phyloP scores from a whole-genome alignment of 2,888 invertebrate genomes.

The Gasteruption jaculator region DNA sequence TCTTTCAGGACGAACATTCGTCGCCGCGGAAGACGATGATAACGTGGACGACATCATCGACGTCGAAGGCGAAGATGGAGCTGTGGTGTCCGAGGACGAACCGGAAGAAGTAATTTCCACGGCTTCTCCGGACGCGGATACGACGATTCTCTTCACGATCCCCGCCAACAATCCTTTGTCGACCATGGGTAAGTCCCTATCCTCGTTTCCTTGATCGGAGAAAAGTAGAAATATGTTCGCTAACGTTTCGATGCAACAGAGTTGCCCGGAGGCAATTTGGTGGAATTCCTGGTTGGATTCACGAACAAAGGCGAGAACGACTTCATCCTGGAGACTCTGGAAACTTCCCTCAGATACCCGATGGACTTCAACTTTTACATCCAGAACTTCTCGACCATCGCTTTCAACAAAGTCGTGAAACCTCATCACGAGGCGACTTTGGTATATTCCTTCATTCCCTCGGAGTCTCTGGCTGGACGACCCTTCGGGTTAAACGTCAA shows the following conservation, averaged over 20 bases:
- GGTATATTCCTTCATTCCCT: conserved; percentile 90
- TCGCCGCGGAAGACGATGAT: conserved; percentile 59
- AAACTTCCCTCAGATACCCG: conserved; percentile 97
- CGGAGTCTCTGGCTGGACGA: conserved; percentile 94
- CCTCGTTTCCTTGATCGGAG: too few relatives aligned
- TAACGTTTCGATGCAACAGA: conserved; percentile 61
- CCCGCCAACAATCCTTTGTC: conserved; percentile 55
- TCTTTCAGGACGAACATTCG: conserved; percentile 54
- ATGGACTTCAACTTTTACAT: conserved; percentile 98
- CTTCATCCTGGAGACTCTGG: conserved; percentile 87
- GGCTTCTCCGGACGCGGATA: conserved; percentile 88
- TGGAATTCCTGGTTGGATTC: conserved; percentile 95
- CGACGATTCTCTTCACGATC: conserved; percentile 83
- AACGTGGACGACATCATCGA: conserved; percentile 57
- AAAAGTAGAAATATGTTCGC: conserved; percentile 6
- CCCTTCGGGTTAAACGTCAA: conserved; percentile 95
- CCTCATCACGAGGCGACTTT: conserved; percentile 92
- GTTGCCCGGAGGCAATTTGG: conserved; percentile 85
- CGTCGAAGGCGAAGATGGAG: conserved; percentile 58
- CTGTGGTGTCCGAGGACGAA: conserved; percentile 51
- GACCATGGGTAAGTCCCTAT: conserved; percentile 38
- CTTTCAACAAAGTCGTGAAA: conserved; percentile 82
- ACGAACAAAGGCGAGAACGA: conserved; percentile 89
- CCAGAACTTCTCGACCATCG: conserved; percentile 93
- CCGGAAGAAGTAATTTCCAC: conserved; percentile 62